These are phyloP conservation scores for Drosophila tani DNA, from an alignment of 1,140 invertebrate species.

Conservation along the genomic window DNA sequence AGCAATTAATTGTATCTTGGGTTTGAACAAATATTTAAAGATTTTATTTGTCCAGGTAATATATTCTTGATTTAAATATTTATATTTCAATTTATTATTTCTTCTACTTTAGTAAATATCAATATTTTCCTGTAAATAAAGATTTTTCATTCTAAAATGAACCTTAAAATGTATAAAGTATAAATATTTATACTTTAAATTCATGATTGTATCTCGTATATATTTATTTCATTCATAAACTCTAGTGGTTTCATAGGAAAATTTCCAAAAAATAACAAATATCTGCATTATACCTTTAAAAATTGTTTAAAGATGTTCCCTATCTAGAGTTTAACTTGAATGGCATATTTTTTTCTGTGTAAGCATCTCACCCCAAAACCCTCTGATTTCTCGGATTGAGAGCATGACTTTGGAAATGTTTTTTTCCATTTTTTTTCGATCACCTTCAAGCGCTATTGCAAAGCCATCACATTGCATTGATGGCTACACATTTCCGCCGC, in stretches of 20 bases:
- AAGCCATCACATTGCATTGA: slow-evolving; percentile 54
- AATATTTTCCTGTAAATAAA: too few relatives aligned
- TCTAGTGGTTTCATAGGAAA: too few relatives aligned
- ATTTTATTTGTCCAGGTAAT: too few relatives aligned
- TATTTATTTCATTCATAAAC: too few relatives aligned
- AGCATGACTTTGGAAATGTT: slow-evolving; percentile 45
- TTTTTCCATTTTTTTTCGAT: slow-evolving; percentile 14
- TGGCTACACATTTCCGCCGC: slow-evolving; percentile 54
- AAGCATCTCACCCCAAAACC: neutral
- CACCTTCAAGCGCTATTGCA: slow-evolving; percentile 47
- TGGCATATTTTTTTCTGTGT: slow-evolving; percentile 1
- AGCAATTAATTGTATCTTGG: neutral
- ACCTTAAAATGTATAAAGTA: too few relatives aligned
- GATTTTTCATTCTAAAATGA: too few relatives aligned
- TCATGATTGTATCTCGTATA: too few relatives aligned
- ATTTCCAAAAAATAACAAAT: too few relatives aligned
- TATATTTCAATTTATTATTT: too few relatives aligned
- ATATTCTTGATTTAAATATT: too few relatives aligned
- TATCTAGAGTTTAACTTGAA: neutral
- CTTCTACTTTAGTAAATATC: too few relatives aligned
- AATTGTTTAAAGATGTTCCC: neutral
- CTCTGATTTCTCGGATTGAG: slow-evolving; percentile 37
- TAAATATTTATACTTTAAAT: too few relatives aligned
- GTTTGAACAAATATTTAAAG: neutral
- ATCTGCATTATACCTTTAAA: neutral